Conservation (phyloP, 2,888 invertebrate species). For the Calameuta pallipes region DNA sequence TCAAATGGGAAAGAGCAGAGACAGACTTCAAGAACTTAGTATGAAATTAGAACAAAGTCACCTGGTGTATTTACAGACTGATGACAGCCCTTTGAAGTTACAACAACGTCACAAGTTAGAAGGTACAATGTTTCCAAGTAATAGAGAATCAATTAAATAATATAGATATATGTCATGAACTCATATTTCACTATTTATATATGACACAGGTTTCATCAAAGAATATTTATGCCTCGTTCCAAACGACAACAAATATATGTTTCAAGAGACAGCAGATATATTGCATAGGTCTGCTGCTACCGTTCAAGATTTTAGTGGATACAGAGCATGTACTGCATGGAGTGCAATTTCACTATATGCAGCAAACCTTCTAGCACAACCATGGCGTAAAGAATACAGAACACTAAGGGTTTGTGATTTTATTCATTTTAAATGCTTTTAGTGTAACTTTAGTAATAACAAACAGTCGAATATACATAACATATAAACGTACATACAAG, state of each 20-base stretch:
- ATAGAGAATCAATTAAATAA: neutral
- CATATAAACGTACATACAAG: neutral
- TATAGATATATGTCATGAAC: neutral
- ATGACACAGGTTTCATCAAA: constrained; percentile 75
- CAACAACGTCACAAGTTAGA: constrained; percentile 82
- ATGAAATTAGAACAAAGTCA: constrained; percentile 81
- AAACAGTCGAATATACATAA: constrained; percentile 3
- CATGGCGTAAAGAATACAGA: constrained; percentile 90
- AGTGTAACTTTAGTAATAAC: constrained; percentile 4
- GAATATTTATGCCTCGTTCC: constrained; percentile 83
- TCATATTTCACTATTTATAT: neutral
- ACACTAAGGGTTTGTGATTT: constrained; percentile 76
- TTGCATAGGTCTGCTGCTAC: constrained; percentile 79
- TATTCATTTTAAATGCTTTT: neutral
- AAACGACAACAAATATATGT: constrained; percentile 82
- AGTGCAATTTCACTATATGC: constrained; percentile 88
- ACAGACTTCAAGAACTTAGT: constrained; percentile 76
- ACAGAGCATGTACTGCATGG: constrained; percentile 85
- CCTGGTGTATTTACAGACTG: constrained; percentile 82
- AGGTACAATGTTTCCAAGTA: constrained; percentile 68
- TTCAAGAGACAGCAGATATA: constrained; percentile 80
- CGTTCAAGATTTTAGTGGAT: constrained; percentile 81
- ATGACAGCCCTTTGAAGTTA: constrained; percentile 82
- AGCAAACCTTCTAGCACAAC: constrained; percentile 84
- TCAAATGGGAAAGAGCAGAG: constrained; percentile 53